These are phyloP conservation scores for Drosophila navojoa DNA, from an alignment of 1,140 invertebrate genomes.

Conservation along the genomic window DNA sequence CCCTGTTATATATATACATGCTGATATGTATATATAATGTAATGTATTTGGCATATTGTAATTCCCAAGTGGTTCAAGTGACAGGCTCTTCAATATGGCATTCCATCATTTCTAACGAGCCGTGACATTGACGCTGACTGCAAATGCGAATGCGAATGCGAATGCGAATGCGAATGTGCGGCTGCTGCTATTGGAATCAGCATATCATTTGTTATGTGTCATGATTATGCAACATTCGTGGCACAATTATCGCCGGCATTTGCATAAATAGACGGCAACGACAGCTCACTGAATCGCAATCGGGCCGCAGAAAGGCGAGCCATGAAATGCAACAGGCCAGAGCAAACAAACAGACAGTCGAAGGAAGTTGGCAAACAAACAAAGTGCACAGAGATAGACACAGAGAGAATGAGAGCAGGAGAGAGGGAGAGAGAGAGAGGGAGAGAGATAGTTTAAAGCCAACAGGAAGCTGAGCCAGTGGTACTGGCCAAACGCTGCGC, in stretches of 20 bases:
- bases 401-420: conserved; percentile 18
- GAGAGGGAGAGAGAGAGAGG: conserved; percentile 26
- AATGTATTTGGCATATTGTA: neutral
- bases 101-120: conserved; percentile 51
- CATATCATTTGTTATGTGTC: conserved; percentile 68
- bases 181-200: conserved; percentile 46
- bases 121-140: conserved; percentile 67
- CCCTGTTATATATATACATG: too few relatives aligned
- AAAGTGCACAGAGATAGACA: neutral
- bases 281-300: conserved; percentile 68
- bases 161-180: conserved; percentile 26
- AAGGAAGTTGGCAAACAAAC: conserved; percentile 20
- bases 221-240: conserved; percentile 81
- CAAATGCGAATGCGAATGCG: conserved; percentile 12
- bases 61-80: conserved; percentile 13
- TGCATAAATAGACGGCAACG: conserved; percentile 63
- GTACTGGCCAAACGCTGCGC: conserved; percentile 50
- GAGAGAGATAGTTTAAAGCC: conserved; percentile 16
- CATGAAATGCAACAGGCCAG: conserved; percentile 18
- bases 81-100: conserved; percentile 41
- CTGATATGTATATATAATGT: too few relatives aligned
- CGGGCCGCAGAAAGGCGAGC: conserved; percentile 41
- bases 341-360: conserved; percentile 22
- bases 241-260: conserved; percentile 74
- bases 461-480: conserved; percentile 63